phyloP scores from a whole-genome alignment of 2,113 vertebrate genomes.

The Dunckerocampus dactyliophorus region DNA sequence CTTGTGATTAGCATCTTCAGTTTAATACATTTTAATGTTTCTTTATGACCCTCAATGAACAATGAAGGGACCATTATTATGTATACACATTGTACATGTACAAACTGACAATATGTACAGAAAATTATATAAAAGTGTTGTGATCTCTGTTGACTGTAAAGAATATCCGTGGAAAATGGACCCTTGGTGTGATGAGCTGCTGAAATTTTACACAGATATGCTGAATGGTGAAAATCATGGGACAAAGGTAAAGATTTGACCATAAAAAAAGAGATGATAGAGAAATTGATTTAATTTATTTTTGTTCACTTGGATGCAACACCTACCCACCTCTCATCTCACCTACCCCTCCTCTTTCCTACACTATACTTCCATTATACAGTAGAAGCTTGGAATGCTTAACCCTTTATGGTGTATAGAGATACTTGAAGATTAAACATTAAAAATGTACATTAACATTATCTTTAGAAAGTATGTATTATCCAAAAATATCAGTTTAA shows the following conservation, averaged over 20 bases:
- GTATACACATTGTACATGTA: no score
- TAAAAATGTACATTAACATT: no score
- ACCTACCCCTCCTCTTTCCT: not conserved
- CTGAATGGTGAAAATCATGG: slow-evolving; percentile 7
- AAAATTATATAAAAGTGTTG: not conserved
- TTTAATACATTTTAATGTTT: no score
- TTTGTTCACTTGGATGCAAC: not conserved
- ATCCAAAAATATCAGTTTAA: no score
- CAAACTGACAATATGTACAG: not conserved
- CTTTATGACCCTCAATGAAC: no score
- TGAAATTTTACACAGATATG: slow-evolving; percentile 34
- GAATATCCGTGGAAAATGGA: slow-evolving; percentile 11
- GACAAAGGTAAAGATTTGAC: slow-evolving; percentile 19
- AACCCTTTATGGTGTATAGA: not conserved
- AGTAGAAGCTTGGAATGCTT: not conserved
- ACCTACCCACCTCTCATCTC: not conserved
- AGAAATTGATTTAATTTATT: not conserved
- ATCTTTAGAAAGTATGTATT: no score
- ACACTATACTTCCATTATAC: no score
- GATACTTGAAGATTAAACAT: not conserved
- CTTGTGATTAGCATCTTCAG: no score
- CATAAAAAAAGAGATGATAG: not conserved
- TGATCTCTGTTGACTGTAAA: not conserved
- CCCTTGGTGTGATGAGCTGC: slow-evolving; percentile 26
- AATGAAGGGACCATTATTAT: no score